Evolutionary conservation across 1,140 invertebrate species (phyloP).

Genomic region (Popillia japonica): DNA sequence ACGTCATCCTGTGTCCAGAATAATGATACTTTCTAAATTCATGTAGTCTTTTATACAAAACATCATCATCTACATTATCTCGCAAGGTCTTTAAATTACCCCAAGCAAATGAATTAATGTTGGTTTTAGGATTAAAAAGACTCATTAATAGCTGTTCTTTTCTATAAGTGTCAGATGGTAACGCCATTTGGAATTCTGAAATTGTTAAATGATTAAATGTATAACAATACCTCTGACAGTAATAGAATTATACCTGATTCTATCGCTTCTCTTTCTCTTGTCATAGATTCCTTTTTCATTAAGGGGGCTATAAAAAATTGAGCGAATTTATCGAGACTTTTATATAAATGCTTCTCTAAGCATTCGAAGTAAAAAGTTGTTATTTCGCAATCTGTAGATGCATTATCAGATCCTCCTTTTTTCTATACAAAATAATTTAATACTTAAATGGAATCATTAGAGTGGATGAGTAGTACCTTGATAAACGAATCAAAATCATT

Average conservation of each 20-base stretch:
- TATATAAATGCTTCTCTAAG: constrained; percentile 76
- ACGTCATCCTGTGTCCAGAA: constrained; percentile 87
- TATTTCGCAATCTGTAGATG: constrained; percentile 83
- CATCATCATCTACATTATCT: constrained; percentile 71
- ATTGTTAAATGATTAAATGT: neutral
- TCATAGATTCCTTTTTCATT: constrained; percentile 86
- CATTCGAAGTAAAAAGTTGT: constrained; percentile 91
- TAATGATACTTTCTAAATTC: constrained; percentile 86
- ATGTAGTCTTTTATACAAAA: constrained; percentile 72
- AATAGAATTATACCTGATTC: constrained; percentile 74
- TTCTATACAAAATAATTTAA: constrained; percentile 60
- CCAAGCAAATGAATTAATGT: constrained; percentile 84
- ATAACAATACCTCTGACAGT: neutral
- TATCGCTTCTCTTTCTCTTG: constrained; percentile 89
- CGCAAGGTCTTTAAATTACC: constrained; percentile 83
- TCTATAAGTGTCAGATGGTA: constrained; percentile 72
- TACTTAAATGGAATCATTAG: too few relatives aligned
- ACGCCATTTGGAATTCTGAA: constrained; percentile 78
- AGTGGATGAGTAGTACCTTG: constrained; percentile 41
- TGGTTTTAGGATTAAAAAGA: constrained; percentile 73
- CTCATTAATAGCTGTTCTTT: constrained; percentile 78
- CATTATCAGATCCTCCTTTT: constrained; percentile 83
- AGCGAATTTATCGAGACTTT: constrained; percentile 85
- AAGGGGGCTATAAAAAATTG: constrained; percentile 90
- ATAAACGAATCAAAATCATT: constrained; percentile 87